Evolutionary conservation across 2,888 invertebrate genomes (phyloP).

Genomic region (Platycheirus albimanus): DNA sequence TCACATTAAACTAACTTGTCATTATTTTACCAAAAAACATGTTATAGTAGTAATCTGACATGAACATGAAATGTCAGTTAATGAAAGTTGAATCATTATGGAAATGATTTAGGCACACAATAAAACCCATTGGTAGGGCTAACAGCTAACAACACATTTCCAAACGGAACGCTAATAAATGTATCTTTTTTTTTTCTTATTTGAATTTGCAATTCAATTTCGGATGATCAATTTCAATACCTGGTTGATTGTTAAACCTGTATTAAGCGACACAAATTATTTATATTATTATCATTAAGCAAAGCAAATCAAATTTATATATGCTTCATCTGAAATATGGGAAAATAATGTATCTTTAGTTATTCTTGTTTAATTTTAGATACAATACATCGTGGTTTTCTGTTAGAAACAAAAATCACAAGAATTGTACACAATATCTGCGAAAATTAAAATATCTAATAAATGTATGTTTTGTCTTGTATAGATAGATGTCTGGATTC

Average conservation of each 20-base stretch:
- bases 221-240: constrained; percentile 2
- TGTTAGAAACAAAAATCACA: too few relatives aligned
- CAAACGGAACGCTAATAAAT: constrained; percentile 19
- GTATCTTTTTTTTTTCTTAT: not conserved
- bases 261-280: not conserved
- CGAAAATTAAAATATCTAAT: too few relatives aligned
- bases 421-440: too few relatives aligned
- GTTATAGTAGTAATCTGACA: constrained; percentile 25
- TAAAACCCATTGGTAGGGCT: constrained; percentile 3
- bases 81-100: constrained; percentile 34
- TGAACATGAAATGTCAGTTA: constrained; percentile 25
- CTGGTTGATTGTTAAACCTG: constrained; percentile 1
- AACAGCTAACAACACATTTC: constrained; percentile 10
- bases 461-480: too few relatives aligned
- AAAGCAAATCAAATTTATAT: too few relatives aligned
- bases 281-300: not conserved
- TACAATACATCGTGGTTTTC: too few relatives aligned
- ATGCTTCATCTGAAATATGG: too few relatives aligned
- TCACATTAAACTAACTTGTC: not conserved
- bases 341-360: too few relatives aligned
- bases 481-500: too few relatives aligned
- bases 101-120: constrained; percentile 1
- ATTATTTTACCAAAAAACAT: not conserved
- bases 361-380: too few relatives aligned
- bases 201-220: not conserved